Evolutionary conservation across 2,797 vertebrate species (phyloP).

Genomic region (Tiaroga cobitis): DNA sequence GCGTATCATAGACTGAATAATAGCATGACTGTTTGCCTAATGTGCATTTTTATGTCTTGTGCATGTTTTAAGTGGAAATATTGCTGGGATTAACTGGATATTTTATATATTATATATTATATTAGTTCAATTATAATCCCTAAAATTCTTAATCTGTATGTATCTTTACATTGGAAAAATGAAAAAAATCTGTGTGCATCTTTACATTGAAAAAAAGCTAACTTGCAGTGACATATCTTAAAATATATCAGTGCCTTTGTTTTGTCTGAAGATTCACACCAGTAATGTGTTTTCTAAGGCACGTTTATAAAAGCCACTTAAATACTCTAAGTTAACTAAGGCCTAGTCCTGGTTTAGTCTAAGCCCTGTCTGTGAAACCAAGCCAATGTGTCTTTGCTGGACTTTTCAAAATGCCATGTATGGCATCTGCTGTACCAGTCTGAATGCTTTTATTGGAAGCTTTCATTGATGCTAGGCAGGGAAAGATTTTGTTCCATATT

Average conservation of each 20-base stretch:
- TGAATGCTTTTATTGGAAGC: not conserved
- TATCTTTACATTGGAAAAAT: not conserved
- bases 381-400: not conserved
- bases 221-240: not conserved
- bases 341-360: not conserved
- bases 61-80: not conserved
- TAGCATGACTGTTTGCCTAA: not conserved
- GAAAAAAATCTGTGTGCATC: not conserved
- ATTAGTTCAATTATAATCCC: not conserved
- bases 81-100: not conserved
- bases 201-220: not conserved
- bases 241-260: not conserved
- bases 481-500: not conserved
- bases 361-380: not conserved
- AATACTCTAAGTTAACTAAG: not conserved
- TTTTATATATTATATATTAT: not conserved
- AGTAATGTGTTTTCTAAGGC: not conserved
- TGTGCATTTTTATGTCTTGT: not conserved
- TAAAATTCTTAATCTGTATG: not conserved
- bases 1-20: not conserved
- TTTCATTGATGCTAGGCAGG: not conserved
- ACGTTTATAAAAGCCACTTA: not conserved
- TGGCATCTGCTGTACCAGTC: not conserved
- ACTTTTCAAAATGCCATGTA: not conserved
- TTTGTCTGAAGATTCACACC: not conserved